Evolutionary conservation across 2,888 invertebrate genomes (phyloP), one percentile per base, ranked within the genome.

Genomic region (Macropis europaea): DNA sequence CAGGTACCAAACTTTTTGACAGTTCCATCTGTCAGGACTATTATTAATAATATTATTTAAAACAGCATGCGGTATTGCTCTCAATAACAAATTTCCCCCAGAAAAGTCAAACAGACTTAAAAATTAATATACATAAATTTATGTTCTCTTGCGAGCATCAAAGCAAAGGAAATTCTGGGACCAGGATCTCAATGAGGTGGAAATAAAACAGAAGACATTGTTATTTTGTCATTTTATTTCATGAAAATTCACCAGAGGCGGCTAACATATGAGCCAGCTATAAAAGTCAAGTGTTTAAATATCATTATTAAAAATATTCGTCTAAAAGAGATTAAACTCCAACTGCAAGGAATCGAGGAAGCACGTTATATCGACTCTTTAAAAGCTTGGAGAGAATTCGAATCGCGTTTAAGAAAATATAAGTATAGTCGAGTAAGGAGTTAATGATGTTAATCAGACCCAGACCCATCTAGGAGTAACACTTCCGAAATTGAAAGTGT

Each of bases 401-500:
- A 13, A 36, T 52, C 13, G 1, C 17, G 24, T 6, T 15, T 11
- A 48, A 19, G 17, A 17, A 15, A 13, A 1, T 47, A 45, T 13
- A 19, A 7, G 53, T 54, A 42, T 3, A 47, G 22, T 50, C 34
- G 57, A 36, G 19, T 32, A 26, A 54, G 26, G 36, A n/a, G 15
- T 45, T 28, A 66, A 38, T 17, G 11, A 52, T 24, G 15, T n/a
- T 24, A 63, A 47, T 79, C 24, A 80, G 3, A 24, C 90, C 93
- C 93, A 93, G 56, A 91, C 91, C 93, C 94, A 94, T 68, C 89
- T 87, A 15, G 93, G 93, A 63, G 89, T 87, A 45, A 94, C 91
- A 1, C 93, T 92, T 32, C 92, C 90, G 86, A 96, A 97, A 48
- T 92, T 91, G 92, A 95, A 97, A 47, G 92, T 88, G 79, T 96